These are phyloP conservation scores for Liposcelis brunnea DNA, from an alignment of 2,888 invertebrate species.

Conservation along the genomic window DNA sequence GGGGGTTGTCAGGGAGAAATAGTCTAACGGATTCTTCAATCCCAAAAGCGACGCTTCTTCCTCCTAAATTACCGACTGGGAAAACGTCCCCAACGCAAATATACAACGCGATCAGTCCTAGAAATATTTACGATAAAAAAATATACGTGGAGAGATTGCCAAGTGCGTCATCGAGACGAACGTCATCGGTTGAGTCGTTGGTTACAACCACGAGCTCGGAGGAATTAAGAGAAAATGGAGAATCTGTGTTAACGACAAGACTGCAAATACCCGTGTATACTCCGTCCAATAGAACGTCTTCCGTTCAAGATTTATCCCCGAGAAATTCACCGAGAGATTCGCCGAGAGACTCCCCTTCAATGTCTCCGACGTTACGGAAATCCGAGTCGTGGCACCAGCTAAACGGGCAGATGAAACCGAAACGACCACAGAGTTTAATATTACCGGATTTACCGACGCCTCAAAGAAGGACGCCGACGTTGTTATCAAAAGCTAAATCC, in stretches of 20 bases:
- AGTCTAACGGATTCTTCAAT: too few relatives aligned
- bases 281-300: conserved; percentile 19
- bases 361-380: conserved; percentile 32
- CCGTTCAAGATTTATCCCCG: conserved; percentile 14
- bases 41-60: too few relatives aligned
- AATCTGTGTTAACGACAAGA: conserved; percentile 28
- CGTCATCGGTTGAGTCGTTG: too few relatives aligned
- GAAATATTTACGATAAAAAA: too few relatives aligned
- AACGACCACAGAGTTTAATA: conserved; percentile 20
- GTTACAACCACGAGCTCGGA: conserved; percentile 13
- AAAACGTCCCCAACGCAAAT: too few relatives aligned
- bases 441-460: conserved; percentile 18
- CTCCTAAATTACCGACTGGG: too few relatives aligned
- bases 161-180: too few relatives aligned
- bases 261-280: conserved; percentile 28
- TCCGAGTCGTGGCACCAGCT: conserved; percentile 71
- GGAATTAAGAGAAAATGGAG: conserved; percentile 19
- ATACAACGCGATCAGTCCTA: too few relatives aligned
- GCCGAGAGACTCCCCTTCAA: conserved; percentile 14
- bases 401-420: conserved; percentile 25
- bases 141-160: too few relatives aligned
- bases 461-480: conserved; percentile 15
- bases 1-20: conserved; percentile 12
- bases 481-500: conserved; percentile 43
- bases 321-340: conserved; percentile 16